Base-by-base conservation (phyloP, 2,888 invertebrate species). In the Agonopterix arenella region DNA sequence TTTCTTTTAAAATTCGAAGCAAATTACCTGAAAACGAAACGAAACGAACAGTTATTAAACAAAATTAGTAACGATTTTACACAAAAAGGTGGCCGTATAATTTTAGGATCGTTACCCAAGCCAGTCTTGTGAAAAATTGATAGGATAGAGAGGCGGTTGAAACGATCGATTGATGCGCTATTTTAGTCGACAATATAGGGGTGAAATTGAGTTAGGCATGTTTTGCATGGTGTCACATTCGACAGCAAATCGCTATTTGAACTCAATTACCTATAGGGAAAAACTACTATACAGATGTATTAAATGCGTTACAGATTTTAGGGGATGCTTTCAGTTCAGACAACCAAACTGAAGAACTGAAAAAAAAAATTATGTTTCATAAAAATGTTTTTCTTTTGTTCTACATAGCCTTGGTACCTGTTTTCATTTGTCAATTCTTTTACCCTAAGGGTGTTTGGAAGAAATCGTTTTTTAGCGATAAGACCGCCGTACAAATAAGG, bases 41-140 rank as follows among this genome's bases (percentile, higher is more conserved):
- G 52, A 51, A 52, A 54, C 48, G 52, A 51, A 52, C 47, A 48
- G 48, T 55, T 52, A 45, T 54, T 54, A 51, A 54, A 57, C 55
- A 54, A 55, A 55, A 56, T 59, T 54, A 52, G 49, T 37, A 48
- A 42, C 46, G 37, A 49, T 57, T 28, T 52, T 49, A 36, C 42
- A 46, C 18, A 51, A 52, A 50, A 56, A 49, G 60, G 54, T 52
- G 54, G 50, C 53, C 59, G 59, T 62, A 59, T 66, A 66, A 64
- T 70, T 68, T 64, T 68, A 58, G 60, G 70, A 60, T 62, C 63
- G 64, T 56, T 61, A 58, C 51, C 56, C 58, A 59, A 66, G 60
- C 58, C 73, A 70, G 70, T 72, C 75, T 73, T 70, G 74, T 80
- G 79, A 77, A 79, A 80, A 79, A 78, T 77, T 64, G 59, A 67